Percentiles rank a stretch among this genome's conserved stretches.
Evolutionary conservation across 2,113 vertebrate species (phyloP).

Genomic region (Aptenodytes patagonicus): DNA sequence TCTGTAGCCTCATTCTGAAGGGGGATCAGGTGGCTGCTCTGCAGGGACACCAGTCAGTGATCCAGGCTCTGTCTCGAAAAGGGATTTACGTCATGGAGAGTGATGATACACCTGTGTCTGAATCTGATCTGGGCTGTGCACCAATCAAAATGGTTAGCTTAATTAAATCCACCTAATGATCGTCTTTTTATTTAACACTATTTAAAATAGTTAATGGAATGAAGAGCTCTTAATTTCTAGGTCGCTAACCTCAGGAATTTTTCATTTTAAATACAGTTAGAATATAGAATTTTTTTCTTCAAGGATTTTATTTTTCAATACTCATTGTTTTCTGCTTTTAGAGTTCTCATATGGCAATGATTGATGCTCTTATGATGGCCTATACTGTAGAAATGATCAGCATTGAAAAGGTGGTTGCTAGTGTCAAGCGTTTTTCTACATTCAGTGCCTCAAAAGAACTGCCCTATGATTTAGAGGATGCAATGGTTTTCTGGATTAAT

Average conservation of each 20-base stretch:
- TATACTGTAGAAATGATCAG: constrained; percentile 99
- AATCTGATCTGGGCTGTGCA: constrained; percentile 81
- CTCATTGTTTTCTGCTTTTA: constrained; percentile 33
- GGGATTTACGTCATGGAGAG: constrained; percentile 92
- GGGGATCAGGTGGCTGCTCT: constrained; percentile 85
- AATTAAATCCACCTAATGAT: constrained; percentile 31
- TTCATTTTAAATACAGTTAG: neutral
- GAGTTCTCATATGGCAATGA: constrained; percentile 97
- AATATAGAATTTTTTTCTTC: neutral
- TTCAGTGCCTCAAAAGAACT: constrained; percentile 98
- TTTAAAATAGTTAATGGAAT: neutral
- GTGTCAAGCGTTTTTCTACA: constrained; percentile 95
- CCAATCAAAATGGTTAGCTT: constrained; percentile 94
- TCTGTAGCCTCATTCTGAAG: constrained; percentile 88
- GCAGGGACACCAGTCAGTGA: constrained; percentile 87
- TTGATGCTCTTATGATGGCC: constrained; percentile 97
- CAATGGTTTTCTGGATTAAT: constrained; percentile 99
- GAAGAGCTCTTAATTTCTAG: neutral
- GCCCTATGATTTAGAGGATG: constrained; percentile 97
- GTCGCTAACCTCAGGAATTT: neutral
- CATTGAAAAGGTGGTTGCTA: constrained; percentile 96
- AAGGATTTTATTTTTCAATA: neutral
- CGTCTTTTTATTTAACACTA: constrained; percentile 13
- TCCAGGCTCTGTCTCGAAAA: constrained; percentile 88
- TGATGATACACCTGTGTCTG: constrained; percentile 84